Conservation (phyloP, 92 coral and sea anemone species). For the Ricordea florida region DNA sequence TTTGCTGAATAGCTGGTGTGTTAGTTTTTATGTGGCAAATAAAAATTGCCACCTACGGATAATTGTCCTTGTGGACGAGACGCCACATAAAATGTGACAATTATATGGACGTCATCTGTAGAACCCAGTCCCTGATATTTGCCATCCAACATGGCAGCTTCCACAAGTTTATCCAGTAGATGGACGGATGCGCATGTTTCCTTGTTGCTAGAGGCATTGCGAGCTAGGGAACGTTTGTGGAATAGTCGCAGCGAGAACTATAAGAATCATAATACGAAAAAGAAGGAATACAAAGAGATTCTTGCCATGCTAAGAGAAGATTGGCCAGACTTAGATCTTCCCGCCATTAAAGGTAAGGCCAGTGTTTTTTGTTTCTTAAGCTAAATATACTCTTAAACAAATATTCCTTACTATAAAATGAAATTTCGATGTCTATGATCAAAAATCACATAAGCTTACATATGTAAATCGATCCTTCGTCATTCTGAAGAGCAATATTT, state of each 20-base stretch:
- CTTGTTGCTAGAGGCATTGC: conserved; percentile 1
- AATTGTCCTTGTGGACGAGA: neutral
- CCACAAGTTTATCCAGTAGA: neutral
- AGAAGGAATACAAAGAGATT: conserved; percentile 58
- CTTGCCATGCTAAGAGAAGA: conserved; percentile 52
- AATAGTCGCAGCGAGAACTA: conserved; percentile 41
- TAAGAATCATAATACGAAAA: conserved; percentile 35
- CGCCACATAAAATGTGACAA: too few relatives aligned
- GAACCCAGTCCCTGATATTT: conserved; percentile 8
- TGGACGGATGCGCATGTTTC: conserved; percentile 11
- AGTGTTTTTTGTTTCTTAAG: conserved; percentile 9
- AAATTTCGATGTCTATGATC: neutral
- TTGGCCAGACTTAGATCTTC: conserved; percentile 57
- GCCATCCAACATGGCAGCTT: conserved; percentile 11
- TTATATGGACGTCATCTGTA: neutral
- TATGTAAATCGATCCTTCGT: neutral
- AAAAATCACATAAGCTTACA: too few relatives aligned
- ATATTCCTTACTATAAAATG: neutral
- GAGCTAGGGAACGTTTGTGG: conserved; percentile 56
- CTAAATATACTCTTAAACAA: conserved; percentile 21
- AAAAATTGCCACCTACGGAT: neutral
- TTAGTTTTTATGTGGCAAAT: neutral
- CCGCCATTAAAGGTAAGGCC: conserved; percentile 32
- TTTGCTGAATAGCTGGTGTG: too few relatives aligned
- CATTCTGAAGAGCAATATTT: neutral